phyloP scores from a whole-genome alignment of 92 coral and sea anemone genomes.

The Plumapathes pennacea region DNA sequence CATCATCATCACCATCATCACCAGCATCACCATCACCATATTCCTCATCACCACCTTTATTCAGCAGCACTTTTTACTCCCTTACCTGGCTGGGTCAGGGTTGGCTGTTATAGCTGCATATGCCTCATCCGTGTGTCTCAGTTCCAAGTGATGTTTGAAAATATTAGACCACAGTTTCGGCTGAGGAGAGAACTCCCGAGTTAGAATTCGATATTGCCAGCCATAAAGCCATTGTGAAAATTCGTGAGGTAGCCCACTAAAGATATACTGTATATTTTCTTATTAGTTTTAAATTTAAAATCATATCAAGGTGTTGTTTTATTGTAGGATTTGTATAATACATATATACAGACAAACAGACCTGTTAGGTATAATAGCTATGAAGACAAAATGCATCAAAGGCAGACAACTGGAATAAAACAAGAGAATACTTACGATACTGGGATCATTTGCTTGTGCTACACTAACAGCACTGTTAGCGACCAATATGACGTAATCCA shows the following conservation, averaged over 20 bases:
- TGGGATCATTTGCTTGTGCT: conserved; percentile 74
- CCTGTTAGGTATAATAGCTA: no score
- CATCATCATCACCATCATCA: no score
- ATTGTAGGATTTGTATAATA: neutral
- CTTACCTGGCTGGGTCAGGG: conserved; percentile 86
- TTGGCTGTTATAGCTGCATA: conserved; percentile 89
- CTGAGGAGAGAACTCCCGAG: conserved; percentile 56
- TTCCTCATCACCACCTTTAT: no score
- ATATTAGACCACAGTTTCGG: conserved; percentile 95
- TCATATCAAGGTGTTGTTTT: neutral
- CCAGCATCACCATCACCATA: no score
- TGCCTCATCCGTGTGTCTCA: conserved; percentile 86
- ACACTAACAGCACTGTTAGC: conserved; percentile 84
- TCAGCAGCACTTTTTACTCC: no score
- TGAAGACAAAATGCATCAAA: no score
- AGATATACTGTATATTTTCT: no score
- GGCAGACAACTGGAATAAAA: no score
- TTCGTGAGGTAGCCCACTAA: no score
- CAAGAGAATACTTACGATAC: conserved; percentile 79
- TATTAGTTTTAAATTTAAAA: neutral
- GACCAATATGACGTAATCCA: conserved; percentile 77
- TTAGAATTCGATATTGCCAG: no score
- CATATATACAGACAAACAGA: no score
- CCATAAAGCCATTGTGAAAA: no score
- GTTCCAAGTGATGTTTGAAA: conserved; percentile 93